Conservation (phyloP, 2,888 invertebrate genomes). For the Carcina quercana region DNA sequence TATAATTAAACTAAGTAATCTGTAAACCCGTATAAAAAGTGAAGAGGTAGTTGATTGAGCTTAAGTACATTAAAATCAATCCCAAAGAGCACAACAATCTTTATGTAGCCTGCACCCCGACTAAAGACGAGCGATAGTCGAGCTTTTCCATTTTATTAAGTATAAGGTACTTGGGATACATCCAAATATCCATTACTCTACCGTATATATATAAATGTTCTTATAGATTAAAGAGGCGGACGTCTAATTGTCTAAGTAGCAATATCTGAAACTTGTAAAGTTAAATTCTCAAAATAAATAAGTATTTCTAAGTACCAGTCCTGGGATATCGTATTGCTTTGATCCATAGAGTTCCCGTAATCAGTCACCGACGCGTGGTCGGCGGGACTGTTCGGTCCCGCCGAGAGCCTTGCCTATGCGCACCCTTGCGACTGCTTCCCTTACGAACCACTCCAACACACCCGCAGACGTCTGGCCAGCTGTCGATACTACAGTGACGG, state of each 20-base stretch:
- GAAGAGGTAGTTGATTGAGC: conserved; percentile 73
- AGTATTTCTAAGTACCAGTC: conserved; percentile 72
- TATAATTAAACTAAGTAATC: conserved; percentile 75
- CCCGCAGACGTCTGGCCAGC: conserved; percentile 24
- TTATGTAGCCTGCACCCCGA: conserved; percentile 30
- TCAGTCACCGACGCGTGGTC: conserved; percentile 68
- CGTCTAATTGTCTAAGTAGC: conserved; percentile 65
- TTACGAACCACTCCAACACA: conserved; percentile 26
- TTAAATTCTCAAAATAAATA: conserved; percentile 70
- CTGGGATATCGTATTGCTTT: conserved; percentile 65
- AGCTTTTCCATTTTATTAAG: conserved; percentile 21
- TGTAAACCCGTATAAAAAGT: conserved; percentile 74
- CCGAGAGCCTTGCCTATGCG: conserved; percentile 41
- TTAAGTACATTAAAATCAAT: conserved; percentile 70
- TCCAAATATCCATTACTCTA: conserved; percentile 38
- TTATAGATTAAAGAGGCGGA: conserved; percentile 67
- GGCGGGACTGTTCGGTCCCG: conserved; percentile 30
- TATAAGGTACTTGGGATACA: conserved; percentile 34
- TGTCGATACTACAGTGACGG: conserved; percentile 18
- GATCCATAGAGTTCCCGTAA: conserved; percentile 56
- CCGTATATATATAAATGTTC: conserved; percentile 47
- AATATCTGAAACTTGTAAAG: conserved; percentile 67
- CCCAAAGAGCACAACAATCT: conserved; percentile 50
- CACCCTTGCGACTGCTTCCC: conserved; percentile 42
- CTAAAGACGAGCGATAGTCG: conserved; percentile 19